These are phyloP conservation scores for Epirrhoe tristata DNA, from an alignment of 2,888 invertebrate genomes.

Conservation along the genomic window DNA sequence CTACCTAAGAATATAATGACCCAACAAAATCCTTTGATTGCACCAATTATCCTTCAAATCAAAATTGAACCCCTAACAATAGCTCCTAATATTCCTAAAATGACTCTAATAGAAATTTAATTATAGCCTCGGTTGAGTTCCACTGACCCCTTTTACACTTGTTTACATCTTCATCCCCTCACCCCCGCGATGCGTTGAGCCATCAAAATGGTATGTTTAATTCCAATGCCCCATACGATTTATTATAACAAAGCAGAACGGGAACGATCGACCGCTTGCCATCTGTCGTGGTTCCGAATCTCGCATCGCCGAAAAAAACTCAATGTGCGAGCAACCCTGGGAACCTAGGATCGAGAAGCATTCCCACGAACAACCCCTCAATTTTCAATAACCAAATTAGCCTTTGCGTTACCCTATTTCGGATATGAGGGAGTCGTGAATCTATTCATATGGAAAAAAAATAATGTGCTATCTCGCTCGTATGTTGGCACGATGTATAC, in stretches of 20 bases:
- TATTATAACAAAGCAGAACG: slow-evolving; percentile 82
- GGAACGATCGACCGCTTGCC: slow-evolving; percentile 81
- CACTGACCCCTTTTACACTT: slow-evolving; percentile 85
- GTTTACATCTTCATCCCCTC: slow-evolving; percentile 84
- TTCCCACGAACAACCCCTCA: slow-evolving; percentile 89
- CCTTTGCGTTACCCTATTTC: slow-evolving; percentile 86
- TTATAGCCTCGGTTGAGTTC: slow-evolving; percentile 74
- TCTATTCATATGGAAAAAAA: slow-evolving; percentile 83
- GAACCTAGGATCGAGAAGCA: slow-evolving; percentile 87
- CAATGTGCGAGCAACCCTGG: slow-evolving; percentile 86
- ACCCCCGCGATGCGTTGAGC: slow-evolving; percentile 71
- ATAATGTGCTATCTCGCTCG: slow-evolving; percentile 71
- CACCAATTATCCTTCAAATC: slow-evolving; percentile 66
- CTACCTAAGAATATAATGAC: slow-evolving; percentile 51
- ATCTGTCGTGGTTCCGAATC: slow-evolving; percentile 85
- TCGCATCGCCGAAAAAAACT: slow-evolving; percentile 81
- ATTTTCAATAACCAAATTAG: slow-evolving; percentile 86
- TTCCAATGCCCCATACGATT: slow-evolving; percentile 82
- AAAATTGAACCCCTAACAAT: slow-evolving; percentile 72
- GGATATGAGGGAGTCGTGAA: slow-evolving; percentile 85
- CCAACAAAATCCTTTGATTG: slow-evolving; percentile 61
- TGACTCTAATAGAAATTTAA: slow-evolving; percentile 83
- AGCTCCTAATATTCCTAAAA: slow-evolving; percentile 78
- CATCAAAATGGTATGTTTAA: slow-evolving; percentile 84
- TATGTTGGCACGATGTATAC: slow-evolving; percentile 55